These are phyloP conservation scores for Betta splendens DNA, from an alignment of 2,797 vertebrate species.

Conservation along the genomic window DNA sequence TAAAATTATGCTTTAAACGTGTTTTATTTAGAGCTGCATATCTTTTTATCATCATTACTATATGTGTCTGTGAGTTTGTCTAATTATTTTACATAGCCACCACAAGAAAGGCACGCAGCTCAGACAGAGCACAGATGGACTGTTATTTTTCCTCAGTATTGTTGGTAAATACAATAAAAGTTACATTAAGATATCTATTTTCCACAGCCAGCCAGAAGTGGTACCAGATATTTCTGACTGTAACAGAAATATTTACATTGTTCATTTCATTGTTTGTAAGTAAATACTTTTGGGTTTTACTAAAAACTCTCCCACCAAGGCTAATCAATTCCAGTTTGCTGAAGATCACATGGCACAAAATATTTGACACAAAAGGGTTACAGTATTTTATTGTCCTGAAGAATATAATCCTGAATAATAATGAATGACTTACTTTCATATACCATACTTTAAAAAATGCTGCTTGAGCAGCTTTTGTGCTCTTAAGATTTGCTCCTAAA, in stretches of 20 bases:
- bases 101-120: not conserved
- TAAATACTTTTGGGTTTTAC: not conserved
- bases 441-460: too few relatives aligned
- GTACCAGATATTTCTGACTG: too few relatives aligned
- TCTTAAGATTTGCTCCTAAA: too few relatives aligned
- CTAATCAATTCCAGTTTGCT: slow-evolving; percentile 52
- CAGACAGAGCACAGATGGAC: not conserved
- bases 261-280: not conserved
- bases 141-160: too few relatives aligned
- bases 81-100: not conserved
- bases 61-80: not conserved
- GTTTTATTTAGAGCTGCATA: too few relatives aligned
- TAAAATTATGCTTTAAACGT: too few relatives aligned
- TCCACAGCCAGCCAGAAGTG: too few relatives aligned
- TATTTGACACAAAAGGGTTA: slow-evolving; percentile 20
- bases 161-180: too few relatives aligned
- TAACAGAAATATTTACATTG: not conserved
- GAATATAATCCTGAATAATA: slow-evolving; percentile 8
- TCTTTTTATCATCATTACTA: not conserved
- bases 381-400: too few relatives aligned
- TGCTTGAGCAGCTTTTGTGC: not conserved
- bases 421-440: slow-evolving; percentile 4
- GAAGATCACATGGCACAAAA: slow-evolving; percentile 55
- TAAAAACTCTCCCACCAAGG: slow-evolving; percentile 9
- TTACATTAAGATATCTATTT: too few relatives aligned